Evolutionary conservation across 1,140 invertebrate species (phyloP), one percentile per base, ranked within the genome.

Genomic region (Cydia splendana): DNA sequence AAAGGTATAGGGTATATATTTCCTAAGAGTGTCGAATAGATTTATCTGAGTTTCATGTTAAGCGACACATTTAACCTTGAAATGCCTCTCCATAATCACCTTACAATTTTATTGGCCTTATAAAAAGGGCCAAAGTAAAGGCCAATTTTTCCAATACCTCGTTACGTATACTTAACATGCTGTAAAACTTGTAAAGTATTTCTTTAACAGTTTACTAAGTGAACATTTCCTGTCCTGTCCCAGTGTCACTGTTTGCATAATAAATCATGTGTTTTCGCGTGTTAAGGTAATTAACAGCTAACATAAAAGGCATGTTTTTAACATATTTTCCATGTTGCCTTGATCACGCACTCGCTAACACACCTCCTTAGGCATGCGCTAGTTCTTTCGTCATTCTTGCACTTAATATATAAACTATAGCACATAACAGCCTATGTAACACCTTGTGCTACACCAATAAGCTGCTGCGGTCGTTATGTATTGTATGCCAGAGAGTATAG

Each of bases 231-330:
- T 24, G 15, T 62, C 18, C 18, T 24, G 15, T 18, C 57, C 57
- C 20, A 62, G 57, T 62, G 10, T 12, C 57, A 62, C 18, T 24
- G 18, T n/a, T 62, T 62, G 28, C 65, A 18, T 67, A 67, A 67
- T 38, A 67, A 67, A 67, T 30, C 15, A 67, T 38, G 5, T 10
- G 13, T 34, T 65, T 65, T 34, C n/a, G 20, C 20, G 65, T 67
- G 65, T 34, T 30, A 67, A 30, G 12, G 15, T 67, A 67, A 67
- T 67, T 67, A 67, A 38, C 65, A 38, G 65, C 65, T 67, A 34
- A 30, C 65, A 9, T 34, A 30, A 34, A 34, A 67, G 24, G 65
- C 28, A n/a, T 6, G 65, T n/a, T 38, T 67, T 34, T 67, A 67
- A 67, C 65, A 67, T 34, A 67, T 67, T 67, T 67, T n/a, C 28